Base-by-base conservation (phyloP, 2,797 vertebrate species). In the Malurus splendens region DNA sequence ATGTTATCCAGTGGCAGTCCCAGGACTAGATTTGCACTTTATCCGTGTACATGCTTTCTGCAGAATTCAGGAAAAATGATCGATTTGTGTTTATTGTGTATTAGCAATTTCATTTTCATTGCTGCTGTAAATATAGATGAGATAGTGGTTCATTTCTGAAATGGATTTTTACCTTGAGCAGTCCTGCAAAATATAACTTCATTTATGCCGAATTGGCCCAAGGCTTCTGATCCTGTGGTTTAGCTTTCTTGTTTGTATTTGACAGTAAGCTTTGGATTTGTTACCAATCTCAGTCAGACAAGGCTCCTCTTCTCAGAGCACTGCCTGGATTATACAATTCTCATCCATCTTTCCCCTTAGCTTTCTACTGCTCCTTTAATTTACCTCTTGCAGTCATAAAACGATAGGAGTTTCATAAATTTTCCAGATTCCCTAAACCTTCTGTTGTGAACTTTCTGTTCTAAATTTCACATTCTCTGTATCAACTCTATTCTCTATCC, bases 191-290 rank as follows among this genome's bases (percentile, higher is more conserved):
- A 80, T n/a, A 44, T 30, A 74, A 76, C 10, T 61, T 74, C 6
- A 62, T 76, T 86, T 54, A 60, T 41, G 65, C 36, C 68, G 76
- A 81, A 28, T 15, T 86, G 60, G 54, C 42, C 61, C 55, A 33
- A 2, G 3, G 68, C 39, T 88, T 86, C 61, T 67, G 41, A 66
- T 75, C 54, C 77, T 20, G 23, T 50, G 54, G 25, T 83, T 93
- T 19, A 81, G 64, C 65, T 89, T 91, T 78, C 50, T 82, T 45
- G 30, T 90, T 86, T 91, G 80, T 57, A 55, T 89, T 62, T 90
- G 85, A 67, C 74, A 70, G 42, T 65, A 87, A 95, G 42, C 65
- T 88, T 68, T 70, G 72, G 62, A 90, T 92, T 93, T 92, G 55
- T 48, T 81, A 55, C 47, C 19, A 16, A 45, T 76, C 81, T 81